These are phyloP conservation scores for Ctenopoma kingsleyae DNA, from an alignment of 2,797 vertebrate species.

Conservation along the genomic window DNA sequence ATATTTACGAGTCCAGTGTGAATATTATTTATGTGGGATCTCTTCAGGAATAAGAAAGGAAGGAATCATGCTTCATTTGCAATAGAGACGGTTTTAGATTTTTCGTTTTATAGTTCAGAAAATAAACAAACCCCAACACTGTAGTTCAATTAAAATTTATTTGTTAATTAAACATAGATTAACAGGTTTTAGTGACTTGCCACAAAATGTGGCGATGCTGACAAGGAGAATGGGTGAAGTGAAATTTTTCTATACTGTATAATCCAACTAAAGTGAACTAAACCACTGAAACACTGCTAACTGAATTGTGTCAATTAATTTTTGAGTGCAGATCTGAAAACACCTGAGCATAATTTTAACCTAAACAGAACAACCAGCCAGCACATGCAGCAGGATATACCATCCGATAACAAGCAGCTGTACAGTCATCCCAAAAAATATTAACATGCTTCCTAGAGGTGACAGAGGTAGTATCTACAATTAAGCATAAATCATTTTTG, in stretches of 20 bases:
- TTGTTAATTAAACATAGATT: conserved; percentile 19
- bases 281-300: conserved; percentile 9
- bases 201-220: too few relatives aligned
- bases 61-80: conserved; percentile 29
- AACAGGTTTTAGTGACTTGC: background rate
- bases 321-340: too few relatives aligned
- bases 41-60: conserved; percentile 11
- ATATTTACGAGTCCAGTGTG: conserved; percentile 45
- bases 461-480: too few relatives aligned
- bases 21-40: conserved; percentile 27
- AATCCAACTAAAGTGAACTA: conserved; percentile 17
- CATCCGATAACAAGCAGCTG: too few relatives aligned
- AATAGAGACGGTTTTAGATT: conserved; percentile 10
- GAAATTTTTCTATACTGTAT: conserved; percentile 16
- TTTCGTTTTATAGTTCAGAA: conserved; percentile 18
- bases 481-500: background rate
- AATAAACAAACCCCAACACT: conserved; percentile 1
- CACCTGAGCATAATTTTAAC: background rate
- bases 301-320: too few relatives aligned
- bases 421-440: too few relatives aligned
- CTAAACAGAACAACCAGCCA: too few relatives aligned
- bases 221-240: conserved; percentile 7
- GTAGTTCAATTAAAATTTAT: conserved; percentile 4
- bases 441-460: too few relatives aligned
- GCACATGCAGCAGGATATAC: too few relatives aligned